Evolutionary conservation across 2,888 invertebrate genomes (phyloP).

Genomic region (Oeneis ivallda): DNA sequence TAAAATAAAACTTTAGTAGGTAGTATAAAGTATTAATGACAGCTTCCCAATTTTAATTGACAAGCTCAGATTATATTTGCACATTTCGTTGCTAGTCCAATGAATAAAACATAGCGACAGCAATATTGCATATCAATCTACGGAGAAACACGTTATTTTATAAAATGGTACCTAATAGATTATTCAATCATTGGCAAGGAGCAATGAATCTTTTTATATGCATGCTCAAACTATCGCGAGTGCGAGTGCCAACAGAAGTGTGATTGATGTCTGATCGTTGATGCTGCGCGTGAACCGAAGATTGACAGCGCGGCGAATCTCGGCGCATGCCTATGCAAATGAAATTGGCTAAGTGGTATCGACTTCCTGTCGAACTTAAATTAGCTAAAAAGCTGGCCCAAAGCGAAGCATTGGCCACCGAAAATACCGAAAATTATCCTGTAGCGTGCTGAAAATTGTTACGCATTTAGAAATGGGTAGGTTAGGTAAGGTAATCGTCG

Average conservation of each 20-base stretch:
- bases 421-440: slow-evolving; percentile 73
- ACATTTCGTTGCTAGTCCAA: neutral
- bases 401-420: slow-evolving; percentile 67
- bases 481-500: slow-evolving; percentile 54
- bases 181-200: slow-evolving; percentile 74
- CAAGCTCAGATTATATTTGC: slow-evolving; percentile 5
- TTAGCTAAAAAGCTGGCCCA: slow-evolving; percentile 56
- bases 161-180: slow-evolving; percentile 56
- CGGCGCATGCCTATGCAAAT: slow-evolving; percentile 51
- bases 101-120: slow-evolving; percentile 11
- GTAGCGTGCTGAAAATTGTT: slow-evolving; percentile 75
- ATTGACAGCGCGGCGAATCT: slow-evolving; percentile 52
- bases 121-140: slow-evolving; percentile 11
- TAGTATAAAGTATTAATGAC: neutral
- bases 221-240: slow-evolving; percentile 69
- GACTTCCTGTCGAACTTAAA: slow-evolving; percentile 72
- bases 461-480: slow-evolving; percentile 61
- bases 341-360: slow-evolving; percentile 59
- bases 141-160: slow-evolving; percentile 33
- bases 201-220: slow-evolving; percentile 59
- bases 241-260: slow-evolving; percentile 67
- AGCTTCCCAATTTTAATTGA: slow-evolving; percentile 14
- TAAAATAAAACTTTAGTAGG: too few relatives aligned
- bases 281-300: slow-evolving; percentile 40
- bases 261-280: slow-evolving; percentile 64